Base-by-base conservation (phyloP, 2,113 vertebrate species). In the Xenus cinereus region DNA sequence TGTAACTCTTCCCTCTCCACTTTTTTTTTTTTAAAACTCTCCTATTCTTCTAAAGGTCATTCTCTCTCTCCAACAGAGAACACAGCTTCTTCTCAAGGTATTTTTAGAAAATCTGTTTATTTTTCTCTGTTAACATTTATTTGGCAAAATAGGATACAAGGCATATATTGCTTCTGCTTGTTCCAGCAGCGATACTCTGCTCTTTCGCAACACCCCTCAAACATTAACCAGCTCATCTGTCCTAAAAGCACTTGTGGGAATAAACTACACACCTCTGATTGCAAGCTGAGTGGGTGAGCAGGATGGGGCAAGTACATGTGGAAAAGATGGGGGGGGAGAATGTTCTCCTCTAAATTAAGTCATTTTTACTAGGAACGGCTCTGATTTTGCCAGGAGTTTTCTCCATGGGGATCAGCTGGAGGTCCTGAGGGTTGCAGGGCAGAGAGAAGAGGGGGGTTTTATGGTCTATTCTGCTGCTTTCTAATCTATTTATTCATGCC, bases 61-160 rank as follows among this genome's bases (percentile, higher is more conserved):
- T 50, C 45, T 20, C 26, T 93, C 57, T 79, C 64, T 89, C 84
- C 90, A 95, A 62, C 22, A 84, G 57, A 82, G 76, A 76, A 76
- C 53, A 60, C 27, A 84, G 77, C 41, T 89, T 91, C 94, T 92
- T 35, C 57, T 79, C 67, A 87, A 62, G 32, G 67, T 93, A 95
- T 85, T 91, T 91, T 89, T 89, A 89, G 71, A 95, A 96, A 95
- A 91, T 51, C 10, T 84, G 77, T 92, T 92, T 84, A 79, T 94
- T 97, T 93, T 87, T 67, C 77, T 87, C 23, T 85, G 41, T 68
- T 87, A 91, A 87, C 24, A 75, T 69, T 53, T 87, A 71, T 97
- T 95, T 91, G 66, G 74, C 66, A 93, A 94, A 97, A 91, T 32
- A 90, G 60, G 46, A 84, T 72, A 72, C 10, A 76, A 91, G 35